Conservation (phyloP, 92 coral and sea anemone genomes). For the Bergia sp. region DNA sequence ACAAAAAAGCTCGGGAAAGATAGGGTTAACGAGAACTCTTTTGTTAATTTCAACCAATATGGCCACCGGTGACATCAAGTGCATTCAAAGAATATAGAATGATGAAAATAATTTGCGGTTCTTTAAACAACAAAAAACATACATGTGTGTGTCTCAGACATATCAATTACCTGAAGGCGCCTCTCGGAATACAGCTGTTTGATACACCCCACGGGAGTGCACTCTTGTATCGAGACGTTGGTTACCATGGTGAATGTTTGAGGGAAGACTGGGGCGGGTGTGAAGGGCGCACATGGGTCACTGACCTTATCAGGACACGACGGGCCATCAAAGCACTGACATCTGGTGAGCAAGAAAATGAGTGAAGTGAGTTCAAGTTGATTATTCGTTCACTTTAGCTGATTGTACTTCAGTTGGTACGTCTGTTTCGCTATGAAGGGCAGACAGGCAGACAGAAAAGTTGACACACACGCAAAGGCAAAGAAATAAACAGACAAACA, state of each 20-base stretch:
- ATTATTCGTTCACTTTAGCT: too few species aligned
- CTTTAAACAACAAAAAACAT: neutral
- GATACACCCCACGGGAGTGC: slow-evolving; percentile 31
- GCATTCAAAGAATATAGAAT: neutral
- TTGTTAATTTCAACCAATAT: too few species aligned
- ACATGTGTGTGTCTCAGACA: neutral
- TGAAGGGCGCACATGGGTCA: slow-evolving; percentile 62
- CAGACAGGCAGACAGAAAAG: neutral
- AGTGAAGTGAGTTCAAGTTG: neutral
- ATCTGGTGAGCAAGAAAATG: slow-evolving; percentile 31
- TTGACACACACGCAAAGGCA: neutral
- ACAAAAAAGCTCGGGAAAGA: too few species aligned
- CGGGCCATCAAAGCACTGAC: slow-evolving; percentile 66
- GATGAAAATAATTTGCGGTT: neutral
- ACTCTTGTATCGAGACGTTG: slow-evolving; percentile 39
- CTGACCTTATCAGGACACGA: slow-evolving; percentile 39
- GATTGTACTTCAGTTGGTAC: neutral
- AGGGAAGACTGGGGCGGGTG: slow-evolving; percentile 73
- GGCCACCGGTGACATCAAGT: too few species aligned
- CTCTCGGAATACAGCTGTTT: slow-evolving; percentile 24
- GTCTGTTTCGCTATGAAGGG: neutral
- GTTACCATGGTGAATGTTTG: slow-evolving; percentile 59
- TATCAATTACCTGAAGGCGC: slow-evolving; percentile 15
- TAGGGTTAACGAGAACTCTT: too few species aligned
- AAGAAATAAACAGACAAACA: neutral